Evolutionary conservation across 2,888 invertebrate species (phyloP), one percentile per base, ranked within the genome.

Genomic region (Megamerina dolium): DNA sequence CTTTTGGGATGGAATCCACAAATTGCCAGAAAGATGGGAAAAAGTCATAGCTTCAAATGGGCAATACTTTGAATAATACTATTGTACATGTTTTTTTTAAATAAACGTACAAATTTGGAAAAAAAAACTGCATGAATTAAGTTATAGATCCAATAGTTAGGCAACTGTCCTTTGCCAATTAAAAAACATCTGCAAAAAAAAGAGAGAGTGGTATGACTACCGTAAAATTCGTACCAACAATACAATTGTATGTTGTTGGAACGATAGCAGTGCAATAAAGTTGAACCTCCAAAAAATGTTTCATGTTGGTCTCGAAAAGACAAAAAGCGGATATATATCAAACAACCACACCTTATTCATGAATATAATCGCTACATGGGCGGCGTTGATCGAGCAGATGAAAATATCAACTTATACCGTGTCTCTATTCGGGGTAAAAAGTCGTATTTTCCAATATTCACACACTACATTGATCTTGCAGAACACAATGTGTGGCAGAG

Each of bases 151-250:
- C n/a, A n/a, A n/a, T n/a, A n/a, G n/a, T n/a, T n/a, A n/a, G n/a
- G n/a, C n/a, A n/a, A n/a, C 38, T 38, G 38, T 18, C 27, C 38
- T 29, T 23, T 38, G 21, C 36, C 21, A 23, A 36, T 23, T 20
- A 36, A 36, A 21, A 10, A 8, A 20, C 21, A 36, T 20, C 23
- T 36, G 36, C 36, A 36, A 23, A 36, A 36, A 16, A 38, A 29
- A 29, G 38, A 30, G 29, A 18, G 38, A 13, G 38, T 38, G 19
- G 30, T 38, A 23, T 38, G 30, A 38, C 38, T 29, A 29, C 29
- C 29, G 38, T 30, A 30, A 19, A 34, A 20, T 34, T 20, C 34
- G 20, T 20, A 16, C 19, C 34, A 20, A 34, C 19, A 34, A 34
- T 34, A 20, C 17, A 31, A 31, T 31, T 16, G 31, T 31, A 4